Percentiles rank a stretch among this genome's conserved stretches.
phyloP scores from a whole-genome alignment of 2,888 invertebrate species.

The Oeneis ivallda region DNA sequence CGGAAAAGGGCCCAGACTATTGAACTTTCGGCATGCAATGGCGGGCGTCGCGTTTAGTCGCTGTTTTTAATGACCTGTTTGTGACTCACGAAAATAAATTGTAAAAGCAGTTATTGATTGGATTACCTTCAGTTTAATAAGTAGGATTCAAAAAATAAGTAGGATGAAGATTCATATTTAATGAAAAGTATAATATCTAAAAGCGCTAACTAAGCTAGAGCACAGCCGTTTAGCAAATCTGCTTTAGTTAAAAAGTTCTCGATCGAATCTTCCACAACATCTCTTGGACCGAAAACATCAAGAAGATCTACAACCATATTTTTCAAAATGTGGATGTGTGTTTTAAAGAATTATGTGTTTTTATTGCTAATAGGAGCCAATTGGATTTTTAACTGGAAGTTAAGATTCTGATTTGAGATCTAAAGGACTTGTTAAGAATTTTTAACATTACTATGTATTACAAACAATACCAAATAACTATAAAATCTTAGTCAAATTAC shows the following conservation, averaged over 20 bases:
- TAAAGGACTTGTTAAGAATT: not conserved
- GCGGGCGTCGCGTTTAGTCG: constrained; percentile 48
- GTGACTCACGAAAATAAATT: constrained; percentile 48
- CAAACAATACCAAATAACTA: not conserved
- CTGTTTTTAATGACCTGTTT: constrained; percentile 52
- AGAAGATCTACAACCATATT: too few species aligned
- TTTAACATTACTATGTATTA: not conserved
- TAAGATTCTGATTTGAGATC: too few species aligned
- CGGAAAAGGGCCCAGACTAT: constrained; percentile 71
- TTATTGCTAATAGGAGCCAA: too few species aligned
- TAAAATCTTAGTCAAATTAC: not conserved
- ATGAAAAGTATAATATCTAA: not conserved
- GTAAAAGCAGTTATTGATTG: not conserved
- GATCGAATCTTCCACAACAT: not conserved
- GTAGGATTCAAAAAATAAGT: too few species aligned
- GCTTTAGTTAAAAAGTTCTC: not conserved
- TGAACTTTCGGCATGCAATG: constrained; percentile 59
- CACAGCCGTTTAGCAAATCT: not conserved
- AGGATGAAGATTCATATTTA: not conserved
- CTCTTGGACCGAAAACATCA: too few species aligned
- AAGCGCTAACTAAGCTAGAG: not conserved
- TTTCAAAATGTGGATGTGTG: too few species aligned
- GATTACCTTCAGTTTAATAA: too few species aligned
- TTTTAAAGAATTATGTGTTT: too few species aligned
- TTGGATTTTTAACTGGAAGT: too few species aligned